These are phyloP conservation scores for Chelonus insularis DNA, from an alignment of 1,140 invertebrate genomes.

Conservation along the genomic window DNA sequence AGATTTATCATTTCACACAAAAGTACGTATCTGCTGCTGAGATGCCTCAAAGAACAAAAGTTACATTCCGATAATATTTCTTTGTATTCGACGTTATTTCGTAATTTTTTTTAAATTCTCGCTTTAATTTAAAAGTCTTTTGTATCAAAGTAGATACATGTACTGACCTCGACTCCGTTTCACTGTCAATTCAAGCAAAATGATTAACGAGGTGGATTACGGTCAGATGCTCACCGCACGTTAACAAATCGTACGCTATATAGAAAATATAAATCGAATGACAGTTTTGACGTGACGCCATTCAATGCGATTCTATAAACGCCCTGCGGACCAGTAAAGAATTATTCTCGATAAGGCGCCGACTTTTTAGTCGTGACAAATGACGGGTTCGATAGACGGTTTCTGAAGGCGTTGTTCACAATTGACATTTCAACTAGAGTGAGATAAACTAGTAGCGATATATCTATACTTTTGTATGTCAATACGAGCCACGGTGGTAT, in stretches of 20 bases:
- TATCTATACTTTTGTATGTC: background rate
- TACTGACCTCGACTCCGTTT: background rate
- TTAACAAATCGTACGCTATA: conserved; percentile 17
- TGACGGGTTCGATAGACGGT: background rate
- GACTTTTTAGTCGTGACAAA: background rate
- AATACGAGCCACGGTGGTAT: background rate
- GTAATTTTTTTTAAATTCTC: too few relatives aligned
- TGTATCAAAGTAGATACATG: too few relatives aligned
- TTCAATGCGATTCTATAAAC: conserved; percentile 18
- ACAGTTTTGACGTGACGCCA: conserved; percentile 20
- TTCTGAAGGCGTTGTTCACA: background rate
- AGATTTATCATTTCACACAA: conserved; percentile 24
- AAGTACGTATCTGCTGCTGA: too few relatives aligned
- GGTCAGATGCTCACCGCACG: conserved; percentile 18
- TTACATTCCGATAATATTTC: too few relatives aligned
- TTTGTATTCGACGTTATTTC: too few relatives aligned
- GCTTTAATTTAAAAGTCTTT: too few relatives aligned
- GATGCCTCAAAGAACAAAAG: too few relatives aligned
- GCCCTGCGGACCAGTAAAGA: background rate
- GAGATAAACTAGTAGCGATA: too few relatives aligned
- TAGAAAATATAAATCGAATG: conserved; percentile 20
- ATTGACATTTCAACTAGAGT: too few relatives aligned
- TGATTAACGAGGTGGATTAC: conserved; percentile 17
- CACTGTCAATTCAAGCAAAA: conserved; percentile 13
- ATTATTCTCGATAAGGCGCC: conserved; percentile 13